Evolutionary conservation across 2,113 vertebrate species (phyloP).

Genomic region (Capra hircus): DNA sequence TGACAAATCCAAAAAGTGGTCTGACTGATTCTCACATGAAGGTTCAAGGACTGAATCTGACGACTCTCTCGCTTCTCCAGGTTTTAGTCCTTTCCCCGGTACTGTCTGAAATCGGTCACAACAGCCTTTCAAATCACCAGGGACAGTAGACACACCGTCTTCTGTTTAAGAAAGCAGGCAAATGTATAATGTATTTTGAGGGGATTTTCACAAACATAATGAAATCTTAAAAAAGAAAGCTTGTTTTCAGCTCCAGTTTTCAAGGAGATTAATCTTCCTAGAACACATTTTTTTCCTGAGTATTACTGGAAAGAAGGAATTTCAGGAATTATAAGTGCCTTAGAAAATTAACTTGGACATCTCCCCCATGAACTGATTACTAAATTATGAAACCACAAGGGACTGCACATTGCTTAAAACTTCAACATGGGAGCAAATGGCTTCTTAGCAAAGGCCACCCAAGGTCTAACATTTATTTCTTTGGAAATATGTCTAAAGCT

Average conservation of each 20-base stretch:
- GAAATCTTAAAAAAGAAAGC: constrained; percentile 8
- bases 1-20: neutral
- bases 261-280: neutral
- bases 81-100: neutral
- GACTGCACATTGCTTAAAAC: neutral
- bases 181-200: neutral
- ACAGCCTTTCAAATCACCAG: neutral
- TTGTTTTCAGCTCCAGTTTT: neutral
- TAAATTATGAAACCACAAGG: neutral
- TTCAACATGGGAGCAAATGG: neutral
- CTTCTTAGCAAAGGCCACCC: neutral
- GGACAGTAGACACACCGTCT: neutral
- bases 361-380: neutral
- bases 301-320: neutral
- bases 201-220: neutral
- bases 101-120: neutral
- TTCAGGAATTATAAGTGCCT: constrained; percentile 22
- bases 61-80: neutral
- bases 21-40: neutral
- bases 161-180: constrained; percentile 1
- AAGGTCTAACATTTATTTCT: neutral
- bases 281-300: neutral
- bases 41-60: neutral
- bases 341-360: constrained; percentile 16
- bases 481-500: neutral